Conservation (phyloP, 92 coral and sea anemone species). For the Plumapathes pennacea region DNA sequence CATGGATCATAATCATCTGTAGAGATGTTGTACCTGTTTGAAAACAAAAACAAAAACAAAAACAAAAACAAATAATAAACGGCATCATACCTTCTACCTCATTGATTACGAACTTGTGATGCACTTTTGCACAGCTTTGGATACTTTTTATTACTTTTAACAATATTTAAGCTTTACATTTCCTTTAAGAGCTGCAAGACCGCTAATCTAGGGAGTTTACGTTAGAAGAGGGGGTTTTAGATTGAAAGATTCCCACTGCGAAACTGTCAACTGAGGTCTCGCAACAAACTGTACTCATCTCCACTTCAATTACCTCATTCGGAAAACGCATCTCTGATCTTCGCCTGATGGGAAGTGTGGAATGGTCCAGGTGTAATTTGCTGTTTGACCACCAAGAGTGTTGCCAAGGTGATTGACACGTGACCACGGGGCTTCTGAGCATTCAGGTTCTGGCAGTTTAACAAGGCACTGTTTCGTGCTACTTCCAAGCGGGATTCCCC, state of each 20-base stretch:
- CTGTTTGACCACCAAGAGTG: slow-evolving; percentile 25
- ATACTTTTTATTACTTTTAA: too few relatives aligned
- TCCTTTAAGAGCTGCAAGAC: too few relatives aligned
- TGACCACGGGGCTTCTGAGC: slow-evolving; percentile 52
- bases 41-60: not conserved
- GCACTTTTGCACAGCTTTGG: too few relatives aligned
- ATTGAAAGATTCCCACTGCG: too few relatives aligned
- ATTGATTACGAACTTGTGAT: too few relatives aligned
- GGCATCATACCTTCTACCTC: too few relatives aligned
- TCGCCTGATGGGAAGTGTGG: slow-evolving; percentile 19
- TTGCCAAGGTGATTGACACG: slow-evolving; percentile 28
- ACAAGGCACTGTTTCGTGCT: slow-evolving; percentile 73
- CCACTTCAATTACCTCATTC: slow-evolving; percentile 15
- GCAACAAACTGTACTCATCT: too few relatives aligned
- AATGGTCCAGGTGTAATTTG: slow-evolving; percentile 24
- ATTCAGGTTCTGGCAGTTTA: slow-evolving; percentile 60
- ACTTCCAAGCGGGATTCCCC: slow-evolving; percentile 73
- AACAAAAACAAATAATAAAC: too few relatives aligned
- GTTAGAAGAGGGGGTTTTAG: too few relatives aligned
- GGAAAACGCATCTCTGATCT: slow-evolving; percentile 21
- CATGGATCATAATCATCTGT: slow-evolving; percentile 25
- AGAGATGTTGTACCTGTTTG: slow-evolving; percentile 20
- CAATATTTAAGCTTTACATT: too few relatives aligned
- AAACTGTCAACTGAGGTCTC: too few relatives aligned
- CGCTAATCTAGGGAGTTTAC: too few relatives aligned